Percentiles rank a stretch among this genome's conserved stretches.
Conservation (phyloP, 2,113 vertebrate species). For the Bubo bubo region DNA sequence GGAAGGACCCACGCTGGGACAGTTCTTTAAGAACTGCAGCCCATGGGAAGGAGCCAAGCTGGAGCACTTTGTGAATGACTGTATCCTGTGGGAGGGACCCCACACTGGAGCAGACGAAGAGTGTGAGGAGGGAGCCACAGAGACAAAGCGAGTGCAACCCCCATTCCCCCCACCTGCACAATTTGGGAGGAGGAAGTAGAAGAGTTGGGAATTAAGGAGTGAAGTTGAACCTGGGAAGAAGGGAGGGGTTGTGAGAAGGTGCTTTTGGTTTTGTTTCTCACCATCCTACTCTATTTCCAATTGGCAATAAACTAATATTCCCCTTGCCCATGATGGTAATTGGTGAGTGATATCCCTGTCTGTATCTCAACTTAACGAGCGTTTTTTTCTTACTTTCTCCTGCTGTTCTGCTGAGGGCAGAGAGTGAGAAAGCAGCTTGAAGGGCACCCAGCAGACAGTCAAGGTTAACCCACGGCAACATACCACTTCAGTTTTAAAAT, state of each 20-base stretch:
- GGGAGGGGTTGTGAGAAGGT: neutral
- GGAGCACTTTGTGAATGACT: neutral
- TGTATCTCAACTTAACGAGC: neutral
- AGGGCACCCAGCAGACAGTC: neutral
- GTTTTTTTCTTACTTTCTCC: neutral
- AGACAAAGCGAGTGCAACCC: neutral
- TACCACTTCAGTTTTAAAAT: neutral
- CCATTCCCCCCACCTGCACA: neutral
- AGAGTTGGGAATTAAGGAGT: neutral
- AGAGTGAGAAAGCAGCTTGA: neutral
- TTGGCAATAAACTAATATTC: neutral
- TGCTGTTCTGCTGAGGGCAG: neutral
- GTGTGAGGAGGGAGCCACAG: neutral
- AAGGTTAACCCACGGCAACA: neutral
- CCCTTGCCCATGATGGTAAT: neutral
- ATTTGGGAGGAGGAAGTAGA: accelerated
- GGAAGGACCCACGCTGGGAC: neutral
- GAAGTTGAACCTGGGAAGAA: neutral
- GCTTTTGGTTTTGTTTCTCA: neutral
- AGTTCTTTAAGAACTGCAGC: neutral
- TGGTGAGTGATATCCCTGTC: neutral
- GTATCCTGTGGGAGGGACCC: neutral
- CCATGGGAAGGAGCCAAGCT: neutral
- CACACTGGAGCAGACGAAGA: accelerated
- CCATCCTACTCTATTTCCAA: neutral